Evolutionary conservation across 2,797 vertebrate genomes (phyloP).

Genomic region (Sebastes umbrosus): DNA sequence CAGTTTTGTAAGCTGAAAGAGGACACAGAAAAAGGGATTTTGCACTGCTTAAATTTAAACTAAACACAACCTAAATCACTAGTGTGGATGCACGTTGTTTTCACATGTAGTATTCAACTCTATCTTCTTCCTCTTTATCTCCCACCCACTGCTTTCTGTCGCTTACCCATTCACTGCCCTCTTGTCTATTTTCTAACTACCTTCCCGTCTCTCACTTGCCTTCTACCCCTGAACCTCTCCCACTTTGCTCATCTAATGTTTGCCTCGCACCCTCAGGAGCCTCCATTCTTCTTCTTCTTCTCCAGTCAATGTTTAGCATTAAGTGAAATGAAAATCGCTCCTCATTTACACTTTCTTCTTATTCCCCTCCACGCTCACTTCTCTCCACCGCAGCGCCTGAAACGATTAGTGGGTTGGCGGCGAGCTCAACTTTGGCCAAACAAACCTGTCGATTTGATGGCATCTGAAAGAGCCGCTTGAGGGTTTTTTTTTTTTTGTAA

Average conservation of each 20-base stretch:
- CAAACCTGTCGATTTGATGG: slow-evolving; percentile 58
- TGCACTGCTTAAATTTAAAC: too few species aligned
- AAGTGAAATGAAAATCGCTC: background rate
- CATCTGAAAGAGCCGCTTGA: slow-evolving; percentile 46
- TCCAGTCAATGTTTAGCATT: slow-evolving; percentile 2
- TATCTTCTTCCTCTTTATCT: background rate
- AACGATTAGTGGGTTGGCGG: slow-evolving; percentile 65
- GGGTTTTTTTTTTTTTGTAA: background rate
- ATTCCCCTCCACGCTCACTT: background rate
- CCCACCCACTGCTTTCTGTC: background rate
- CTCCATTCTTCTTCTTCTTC: background rate
- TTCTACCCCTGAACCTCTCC: background rate
- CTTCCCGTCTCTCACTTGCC: background rate
- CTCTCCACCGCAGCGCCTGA: slow-evolving; percentile 31
- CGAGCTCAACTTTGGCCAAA: slow-evolving; percentile 55
- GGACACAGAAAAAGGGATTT: background rate
- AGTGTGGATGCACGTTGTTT: background rate
- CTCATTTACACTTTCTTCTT: background rate
- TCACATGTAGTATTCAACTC: background rate
- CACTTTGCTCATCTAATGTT: background rate
- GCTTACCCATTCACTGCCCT: background rate
- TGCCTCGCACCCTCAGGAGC: background rate
- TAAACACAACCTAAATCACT: background rate
- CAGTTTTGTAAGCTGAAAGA: background rate
- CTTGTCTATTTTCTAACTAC: background rate